A percentile compares a stretch with the other conserved stretches of the same genome.
These are phyloP conservation scores for Microctenopoma steveboyesi DNA, from an alignment of 2,797 vertebrate genomes.

Conservation along the genomic window DNA sequence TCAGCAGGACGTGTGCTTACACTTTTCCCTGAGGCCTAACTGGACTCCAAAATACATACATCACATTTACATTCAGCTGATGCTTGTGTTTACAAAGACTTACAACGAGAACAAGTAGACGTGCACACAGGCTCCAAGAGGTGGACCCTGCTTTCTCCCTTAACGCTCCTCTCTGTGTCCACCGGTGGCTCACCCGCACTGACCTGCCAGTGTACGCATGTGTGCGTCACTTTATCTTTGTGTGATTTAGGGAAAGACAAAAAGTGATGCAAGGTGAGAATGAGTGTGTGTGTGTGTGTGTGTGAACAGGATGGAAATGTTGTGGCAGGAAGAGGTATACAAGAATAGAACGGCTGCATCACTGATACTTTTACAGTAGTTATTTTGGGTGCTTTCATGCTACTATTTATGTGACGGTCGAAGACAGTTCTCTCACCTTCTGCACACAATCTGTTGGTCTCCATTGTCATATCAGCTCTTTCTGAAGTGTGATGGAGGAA, in stretches of 20 bases:
- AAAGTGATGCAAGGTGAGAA: slow-evolving; percentile 1
- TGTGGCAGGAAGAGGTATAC: slow-evolving; percentile 5
- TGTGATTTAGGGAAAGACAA: slow-evolving; percentile 32
- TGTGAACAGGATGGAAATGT: slow-evolving; percentile 13
- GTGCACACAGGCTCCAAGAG: slow-evolving; percentile 12
- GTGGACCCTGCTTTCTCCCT: slow-evolving; percentile 2
- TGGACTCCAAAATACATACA: slow-evolving; percentile 26
- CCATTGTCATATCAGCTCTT: background rate
- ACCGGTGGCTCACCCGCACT: slow-evolving; percentile 20
- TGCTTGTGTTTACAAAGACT: slow-evolving; percentile 28
- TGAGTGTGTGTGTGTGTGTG: slow-evolving; percentile 10
- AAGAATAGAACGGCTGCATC: slow-evolving; percentile 26
- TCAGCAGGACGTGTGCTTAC: slow-evolving; percentile 26
- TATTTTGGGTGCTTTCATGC: slow-evolving; percentile 32
- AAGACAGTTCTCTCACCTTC: slow-evolving; percentile 11
- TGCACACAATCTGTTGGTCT: background rate
- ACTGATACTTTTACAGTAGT: slow-evolving; percentile 20
- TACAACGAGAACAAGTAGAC: slow-evolving; percentile 4
- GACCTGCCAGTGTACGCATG: slow-evolving; percentile 1
- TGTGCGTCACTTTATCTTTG: slow-evolving; percentile 7
- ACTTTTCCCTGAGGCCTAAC: slow-evolving; percentile 18
- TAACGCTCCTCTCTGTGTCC: background rate
- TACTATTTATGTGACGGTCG: slow-evolving; percentile 32
- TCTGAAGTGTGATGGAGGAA: slow-evolving; percentile 24
- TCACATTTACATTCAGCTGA: slow-evolving; percentile 57